phyloP scores from a whole-genome alignment of 2,888 invertebrate species.

The Suillia variegata region DNA sequence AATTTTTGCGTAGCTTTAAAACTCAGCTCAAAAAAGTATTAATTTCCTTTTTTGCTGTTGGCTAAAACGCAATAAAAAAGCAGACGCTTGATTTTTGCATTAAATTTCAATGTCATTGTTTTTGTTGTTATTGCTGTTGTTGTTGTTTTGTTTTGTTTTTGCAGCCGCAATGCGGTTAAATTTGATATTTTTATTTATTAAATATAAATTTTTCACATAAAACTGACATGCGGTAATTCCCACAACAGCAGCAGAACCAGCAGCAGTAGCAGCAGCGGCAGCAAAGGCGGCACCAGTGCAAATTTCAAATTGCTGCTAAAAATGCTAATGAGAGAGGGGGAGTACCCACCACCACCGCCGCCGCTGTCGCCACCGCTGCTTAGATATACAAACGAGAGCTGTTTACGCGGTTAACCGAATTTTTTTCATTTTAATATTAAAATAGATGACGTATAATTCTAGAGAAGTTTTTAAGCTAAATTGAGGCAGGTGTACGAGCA shows the following conservation, averaged over 20 bases:
- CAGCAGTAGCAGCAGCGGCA: not conserved
- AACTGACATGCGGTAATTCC: not conserved
- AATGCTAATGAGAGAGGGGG: not conserved
- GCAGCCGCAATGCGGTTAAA: not conserved
- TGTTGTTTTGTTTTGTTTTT: too few species aligned
- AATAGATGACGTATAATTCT: too few species aligned
- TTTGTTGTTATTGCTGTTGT: too few species aligned
- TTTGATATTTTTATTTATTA: slow-evolving; percentile 3
- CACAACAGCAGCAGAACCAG: too few species aligned
- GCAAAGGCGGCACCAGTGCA: not conserved
- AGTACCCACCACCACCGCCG: too few species aligned
- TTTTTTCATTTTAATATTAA: too few species aligned
- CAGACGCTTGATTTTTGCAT: not conserved
- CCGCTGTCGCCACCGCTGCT: too few species aligned
- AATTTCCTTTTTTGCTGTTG: not conserved
- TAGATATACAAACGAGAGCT: too few species aligned
- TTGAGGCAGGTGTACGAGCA: too few species aligned
- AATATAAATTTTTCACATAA: not conserved
- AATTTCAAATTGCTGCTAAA: not conserved
- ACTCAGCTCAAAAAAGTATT: too few species aligned
- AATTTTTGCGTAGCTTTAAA: not conserved
- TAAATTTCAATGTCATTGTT: slow-evolving; percentile 1
- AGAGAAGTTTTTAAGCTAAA: too few species aligned
- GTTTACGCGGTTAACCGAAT: not conserved
- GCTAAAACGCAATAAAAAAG: not conserved